Base-by-base conservation (phyloP, 2,888 invertebrate genomes). In the Anthophora plumipes region DNA sequence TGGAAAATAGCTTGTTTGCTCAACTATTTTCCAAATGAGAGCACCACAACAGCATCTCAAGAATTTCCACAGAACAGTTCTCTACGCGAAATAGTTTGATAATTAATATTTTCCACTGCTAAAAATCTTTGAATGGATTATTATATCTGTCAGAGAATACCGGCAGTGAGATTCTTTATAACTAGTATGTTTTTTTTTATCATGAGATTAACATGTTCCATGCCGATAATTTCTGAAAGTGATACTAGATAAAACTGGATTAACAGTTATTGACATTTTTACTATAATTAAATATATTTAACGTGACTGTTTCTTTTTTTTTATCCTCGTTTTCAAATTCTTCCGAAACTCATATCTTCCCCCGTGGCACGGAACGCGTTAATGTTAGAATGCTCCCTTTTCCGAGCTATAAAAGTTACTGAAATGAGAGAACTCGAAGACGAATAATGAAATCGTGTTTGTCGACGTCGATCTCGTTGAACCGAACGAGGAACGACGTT, bases 401-500 rank as follows among this genome's bases (percentile, higher is more conserved):
- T n/a, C n/a, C 72, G 60, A 59, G 50, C 6, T 9, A 39, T 59
- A 57, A 77, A 67, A 39, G 61, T 41, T 43, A 64, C 57, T 54
- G 48, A 60, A 77, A 84, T 63, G 72, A 72, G 68, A 70, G 50
- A 70, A 46, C 63, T 66, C 69, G 81, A 57, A 69, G 71, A 68
- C 72, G 84, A 75, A 46, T 60, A 74, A 55, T 55, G 57, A 68
- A 61, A 55, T 68, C 46, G 61, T 76, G 71, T 80, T 78, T 61
- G 72, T 57, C 66, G 82, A 70, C 64, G 72, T 83, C 77, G 82
- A 77, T 70, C 74, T 80, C 86, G 84, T 74, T 71, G 39, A 61
- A 43, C n/a, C 48, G 68, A 77, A 74, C 77, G 77, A 75, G 79
- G 67, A 57, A 85, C 80, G 76, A 85, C 83, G 75, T 82, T 69